A percentile compares a stretch with the other conserved stretches of the same genome.
These are phyloP conservation scores for Herminia tarsipennalis DNA, from an alignment of 2,888 invertebrate species.

Conservation along the genomic window DNA sequence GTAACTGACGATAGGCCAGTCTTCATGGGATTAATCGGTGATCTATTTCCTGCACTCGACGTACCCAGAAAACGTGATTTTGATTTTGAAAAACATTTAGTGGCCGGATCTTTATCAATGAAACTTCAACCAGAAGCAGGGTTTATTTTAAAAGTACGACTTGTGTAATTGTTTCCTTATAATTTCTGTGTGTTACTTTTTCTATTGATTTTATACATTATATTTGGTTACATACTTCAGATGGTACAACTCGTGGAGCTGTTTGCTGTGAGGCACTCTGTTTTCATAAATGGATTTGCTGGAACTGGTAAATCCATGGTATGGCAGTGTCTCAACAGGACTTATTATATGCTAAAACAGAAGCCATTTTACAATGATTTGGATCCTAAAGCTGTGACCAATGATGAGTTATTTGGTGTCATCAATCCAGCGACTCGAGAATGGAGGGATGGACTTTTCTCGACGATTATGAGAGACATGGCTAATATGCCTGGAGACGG, in stretches of 20 bases:
- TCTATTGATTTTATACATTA: background rate
- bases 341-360: slow-evolving; percentile 91
- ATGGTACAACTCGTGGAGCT: slow-evolving; percentile 97
- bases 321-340: slow-evolving; percentile 95
- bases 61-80: slow-evolving; percentile 94
- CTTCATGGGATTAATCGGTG: slow-evolving; percentile 98
- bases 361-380: slow-evolving; percentile 95
- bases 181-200: no score
- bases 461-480: slow-evolving; percentile 96
- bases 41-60: slow-evolving; percentile 96
- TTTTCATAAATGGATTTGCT: slow-evolving; percentile 93
- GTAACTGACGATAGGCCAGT: slow-evolving; percentile 96
- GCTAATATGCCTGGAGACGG: slow-evolving; percentile 94
- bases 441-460: slow-evolving; percentile 96
- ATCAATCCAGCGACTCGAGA: slow-evolving; percentile 97
- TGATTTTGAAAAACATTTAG: slow-evolving; percentile 93
- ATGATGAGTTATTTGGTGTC: slow-evolving; percentile 97
- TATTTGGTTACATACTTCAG: slow-evolving; percentile 70
- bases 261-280: slow-evolving; percentile 97
- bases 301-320: slow-evolving; percentile 97
- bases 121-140: slow-evolving; percentile 96
- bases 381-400: slow-evolving; percentile 98
- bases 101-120: slow-evolving; percentile 91
- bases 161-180: background rate
- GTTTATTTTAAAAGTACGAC: slow-evolving; percentile 90